Conservation (phyloP, 2,113 vertebrate genomes). For the Cisticola juncidis region DNA sequence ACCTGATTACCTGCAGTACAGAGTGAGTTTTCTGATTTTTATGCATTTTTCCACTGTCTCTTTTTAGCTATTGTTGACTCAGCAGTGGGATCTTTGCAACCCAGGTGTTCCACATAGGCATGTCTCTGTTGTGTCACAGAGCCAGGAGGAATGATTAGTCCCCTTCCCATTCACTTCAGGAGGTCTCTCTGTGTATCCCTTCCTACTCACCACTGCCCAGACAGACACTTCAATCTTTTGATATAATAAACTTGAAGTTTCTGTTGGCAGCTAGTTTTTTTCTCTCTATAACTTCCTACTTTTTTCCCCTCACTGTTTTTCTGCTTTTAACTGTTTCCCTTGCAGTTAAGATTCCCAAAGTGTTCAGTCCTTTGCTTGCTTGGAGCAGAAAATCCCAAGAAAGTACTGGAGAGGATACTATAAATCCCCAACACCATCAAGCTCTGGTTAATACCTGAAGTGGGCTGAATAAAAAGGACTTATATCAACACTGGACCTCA, state of each 20-base stretch:
- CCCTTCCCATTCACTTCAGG: fast-evolving
- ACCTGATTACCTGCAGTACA: not conserved
- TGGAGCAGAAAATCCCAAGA: not conserved
- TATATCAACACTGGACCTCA: fast-evolving
- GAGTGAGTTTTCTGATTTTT: not conserved
- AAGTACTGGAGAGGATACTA: not conserved
- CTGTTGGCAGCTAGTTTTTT: not conserved
- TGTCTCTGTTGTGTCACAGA: fast-evolving
- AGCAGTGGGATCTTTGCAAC: fast-evolving
- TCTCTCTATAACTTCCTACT: not conserved
- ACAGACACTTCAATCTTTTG: not conserved
- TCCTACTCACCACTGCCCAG: not conserved
- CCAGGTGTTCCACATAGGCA: fast-evolving
- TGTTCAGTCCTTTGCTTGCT: not conserved
- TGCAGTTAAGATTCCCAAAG: not conserved
- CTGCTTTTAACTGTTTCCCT: not conserved
- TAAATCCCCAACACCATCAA: fast-evolving
- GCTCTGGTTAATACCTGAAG: not conserved
- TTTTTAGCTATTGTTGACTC: fast-evolving
- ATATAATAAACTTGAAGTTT: not conserved
- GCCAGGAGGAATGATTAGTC: fast-evolving
- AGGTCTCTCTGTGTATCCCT: not conserved
- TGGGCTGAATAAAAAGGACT: fast-evolving
- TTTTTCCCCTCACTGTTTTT: not conserved
- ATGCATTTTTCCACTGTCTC: not conserved